Base-by-base conservation (phyloP, 1,140 invertebrate species). In the Pogonognathellus flavescens region DNA sequence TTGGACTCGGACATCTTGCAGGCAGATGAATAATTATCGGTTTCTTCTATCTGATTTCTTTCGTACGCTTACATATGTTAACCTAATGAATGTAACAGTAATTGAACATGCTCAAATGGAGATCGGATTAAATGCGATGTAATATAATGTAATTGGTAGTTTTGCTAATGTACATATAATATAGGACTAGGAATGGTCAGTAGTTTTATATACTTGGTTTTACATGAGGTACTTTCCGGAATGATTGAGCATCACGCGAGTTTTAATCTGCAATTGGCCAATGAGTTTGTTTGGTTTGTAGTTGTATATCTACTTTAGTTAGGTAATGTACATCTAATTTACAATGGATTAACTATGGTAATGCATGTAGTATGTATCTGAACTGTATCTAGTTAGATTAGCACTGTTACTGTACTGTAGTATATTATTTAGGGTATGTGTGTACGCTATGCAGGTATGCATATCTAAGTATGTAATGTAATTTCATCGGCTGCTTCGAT, bases 171-270 rank as follows among this genome's bases (percentile, higher is more conserved):
- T 76, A 76, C 41, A 76, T 57, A 57, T n/a, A 57, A 41, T 41
- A 41, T 76, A 76, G 66, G 31, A 70, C 22, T 76, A 76, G 70
- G 70, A 76, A 76, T 76, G 70, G 70, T 76, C 70, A 76, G 70
- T 76, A 76, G 70, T 76, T 76, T 49, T 76, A 76, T 76, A 76
- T 76, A 76, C 70, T 76, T 76, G 70, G 41, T 76, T 76, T 76
- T 76, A 76, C 70, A 76, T 76, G 31, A 81, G 80, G 80, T 81
- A 81, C 80, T 81, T 81, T 81, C 53, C 80, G 52, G 53, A 81
- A 81, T 81, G 80, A 81, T 81, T 81, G 80, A 81, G 80, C 80
- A 81, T 81, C 53, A 81, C 80, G 80, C 80, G 80, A 81, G 80
- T 81, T 81, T 81, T 81, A 53, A 81, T 53, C 53, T 76, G 70